Percentiles rank a stretch among this genome's conserved stretches.
Evolutionary conservation across 2,888 invertebrate species (phyloP).

Genomic region (Rhagophthalmus giganteus): DNA sequence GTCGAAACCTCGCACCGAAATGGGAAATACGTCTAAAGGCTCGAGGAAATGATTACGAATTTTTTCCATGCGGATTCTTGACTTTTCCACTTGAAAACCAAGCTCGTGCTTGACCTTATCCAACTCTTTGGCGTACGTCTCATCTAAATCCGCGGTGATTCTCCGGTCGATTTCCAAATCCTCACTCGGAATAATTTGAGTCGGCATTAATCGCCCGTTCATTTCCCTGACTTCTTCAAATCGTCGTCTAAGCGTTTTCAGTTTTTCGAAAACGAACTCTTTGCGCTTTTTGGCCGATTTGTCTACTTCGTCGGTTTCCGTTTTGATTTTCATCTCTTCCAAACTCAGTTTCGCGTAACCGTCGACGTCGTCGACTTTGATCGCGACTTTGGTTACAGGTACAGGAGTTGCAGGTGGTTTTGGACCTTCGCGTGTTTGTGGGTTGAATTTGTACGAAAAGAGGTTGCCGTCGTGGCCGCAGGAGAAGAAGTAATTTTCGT

Average conservation of each 20-base stretch:
- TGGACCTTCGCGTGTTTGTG: conserved; percentile 5
- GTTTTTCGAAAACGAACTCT: conserved; percentile 61
- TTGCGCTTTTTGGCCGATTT: conserved; percentile 66
- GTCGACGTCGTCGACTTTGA: conserved; percentile 50
- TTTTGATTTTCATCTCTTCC: conserved; percentile 71
- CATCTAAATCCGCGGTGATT: conserved; percentile 65
- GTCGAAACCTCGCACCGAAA: conserved; percentile 62
- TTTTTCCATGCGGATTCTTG: conserved; percentile 59
- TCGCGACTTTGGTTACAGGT: background rate
- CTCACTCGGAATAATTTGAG: conserved; percentile 62
- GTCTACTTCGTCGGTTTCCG: conserved; percentile 66
- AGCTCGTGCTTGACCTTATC: conserved; percentile 66
- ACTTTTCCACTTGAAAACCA: conserved; percentile 72
- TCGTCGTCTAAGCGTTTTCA: conserved; percentile 18
- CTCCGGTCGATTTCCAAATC: conserved; percentile 70
- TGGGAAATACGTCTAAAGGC: conserved; percentile 67
- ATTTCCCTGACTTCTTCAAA: conserved; percentile 32
- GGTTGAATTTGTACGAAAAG: conserved; percentile 66
- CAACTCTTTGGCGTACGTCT: conserved; percentile 63
- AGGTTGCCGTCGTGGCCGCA: conserved; percentile 78
- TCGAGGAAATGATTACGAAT: conserved; percentile 68
- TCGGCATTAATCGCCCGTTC: conserved; percentile 63
- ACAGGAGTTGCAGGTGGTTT: background rate
- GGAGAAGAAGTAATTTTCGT: conserved; percentile 61
- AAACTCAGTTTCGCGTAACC: conserved; percentile 53